phyloP scores from a whole-genome alignment of 2,113 vertebrate species.

The Callocephalon fimbriatum region DNA sequence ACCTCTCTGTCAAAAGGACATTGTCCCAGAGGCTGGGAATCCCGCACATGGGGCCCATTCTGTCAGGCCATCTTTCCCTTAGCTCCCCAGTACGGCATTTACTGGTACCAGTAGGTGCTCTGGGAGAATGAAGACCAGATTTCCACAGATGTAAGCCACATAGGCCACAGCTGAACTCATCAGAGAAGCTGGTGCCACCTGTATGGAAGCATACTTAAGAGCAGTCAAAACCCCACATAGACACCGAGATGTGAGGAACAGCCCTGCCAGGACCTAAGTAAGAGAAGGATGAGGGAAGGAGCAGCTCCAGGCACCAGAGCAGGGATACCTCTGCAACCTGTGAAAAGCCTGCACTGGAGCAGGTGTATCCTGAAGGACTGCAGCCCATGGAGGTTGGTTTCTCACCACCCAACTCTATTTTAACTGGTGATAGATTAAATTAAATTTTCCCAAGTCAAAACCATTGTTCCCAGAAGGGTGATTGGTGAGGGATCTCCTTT shows the following conservation, averaged over 20 bases:
- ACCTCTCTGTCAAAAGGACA: not conserved
- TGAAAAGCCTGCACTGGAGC: not conserved
- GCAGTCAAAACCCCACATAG: not conserved
- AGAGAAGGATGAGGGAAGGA: not conserved
- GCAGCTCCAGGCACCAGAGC: not conserved
- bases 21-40: not conserved
- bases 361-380: not conserved
- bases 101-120: not conserved
- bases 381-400: not conserved
- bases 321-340: not conserved
- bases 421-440: not conserved
- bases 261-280: not conserved
- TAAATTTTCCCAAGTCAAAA: not conserved
- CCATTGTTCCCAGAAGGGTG: not conserved
- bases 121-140: not conserved
- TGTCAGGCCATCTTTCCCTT: not conserved
- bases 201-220: not conserved
- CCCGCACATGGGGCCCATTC: accelerated
- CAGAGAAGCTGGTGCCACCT: not conserved
- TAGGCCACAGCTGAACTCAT: not conserved
- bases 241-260: not conserved
- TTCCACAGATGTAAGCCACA: not conserved
- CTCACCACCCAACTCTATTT: not conserved
- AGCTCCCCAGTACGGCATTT: not conserved
- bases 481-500: not conserved